A percentile compares a stretch with the other conserved stretches of the same genome.
phyloP scores from a whole-genome alignment of 1,140 invertebrate genomes.

The Capitella teleta region DNA sequence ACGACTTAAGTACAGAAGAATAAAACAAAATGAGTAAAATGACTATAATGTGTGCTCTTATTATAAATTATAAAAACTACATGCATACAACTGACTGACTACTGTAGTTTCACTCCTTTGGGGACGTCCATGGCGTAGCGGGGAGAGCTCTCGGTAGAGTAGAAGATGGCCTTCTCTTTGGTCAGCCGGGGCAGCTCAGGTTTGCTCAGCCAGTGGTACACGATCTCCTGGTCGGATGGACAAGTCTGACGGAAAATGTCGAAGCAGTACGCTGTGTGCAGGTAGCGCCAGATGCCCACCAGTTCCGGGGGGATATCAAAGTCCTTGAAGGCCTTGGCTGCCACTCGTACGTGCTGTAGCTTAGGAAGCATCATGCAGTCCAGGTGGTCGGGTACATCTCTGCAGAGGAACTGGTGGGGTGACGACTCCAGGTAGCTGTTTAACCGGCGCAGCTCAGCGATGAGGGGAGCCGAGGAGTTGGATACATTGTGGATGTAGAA shows the following conservation, averaged over 20 bases:
- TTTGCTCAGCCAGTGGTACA: constrained; percentile 49
- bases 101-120: no score
- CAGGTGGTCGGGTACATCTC: constrained; percentile 42
- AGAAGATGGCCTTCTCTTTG: constrained; percentile 33
- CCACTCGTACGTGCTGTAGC: constrained; percentile 50
- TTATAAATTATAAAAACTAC: no score
- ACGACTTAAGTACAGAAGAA: no score
- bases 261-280: constrained; percentile 48
- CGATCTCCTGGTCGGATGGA: constrained; percentile 53
- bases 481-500: constrained; percentile 49
- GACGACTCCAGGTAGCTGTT: constrained; percentile 38
- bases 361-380: constrained; percentile 52
- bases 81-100: no score
- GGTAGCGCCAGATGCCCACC: constrained; percentile 50
- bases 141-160: constrained; percentile 28
- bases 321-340: constrained; percentile 46
- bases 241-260: constrained; percentile 50
- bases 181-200: constrained; percentile 36
- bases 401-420: constrained; percentile 41
- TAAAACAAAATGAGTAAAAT: no score
- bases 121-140: constrained; percentile 36
- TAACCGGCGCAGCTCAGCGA: constrained; percentile 42
- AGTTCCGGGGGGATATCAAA: constrained; percentile 49
- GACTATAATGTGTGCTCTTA: no score
- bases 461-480: constrained; percentile 41